These are phyloP conservation scores for Callitettix versicolor DNA, from an alignment of 1,140 invertebrate species.

Conservation along the genomic window DNA sequence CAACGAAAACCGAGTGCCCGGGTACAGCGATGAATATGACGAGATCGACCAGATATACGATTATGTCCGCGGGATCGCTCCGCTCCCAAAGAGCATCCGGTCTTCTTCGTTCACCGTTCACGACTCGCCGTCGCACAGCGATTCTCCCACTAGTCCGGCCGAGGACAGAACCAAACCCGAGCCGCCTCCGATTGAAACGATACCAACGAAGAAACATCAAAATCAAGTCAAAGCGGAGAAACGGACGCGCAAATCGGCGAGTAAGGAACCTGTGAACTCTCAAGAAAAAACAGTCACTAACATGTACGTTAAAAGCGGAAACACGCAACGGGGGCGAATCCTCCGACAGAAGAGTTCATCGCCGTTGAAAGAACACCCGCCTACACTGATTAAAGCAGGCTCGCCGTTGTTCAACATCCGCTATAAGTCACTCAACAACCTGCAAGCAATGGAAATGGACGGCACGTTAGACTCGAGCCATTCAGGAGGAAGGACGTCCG, in stretches of 20 bases:
- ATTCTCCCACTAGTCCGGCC: conserved; percentile 7
- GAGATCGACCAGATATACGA: conserved; percentile 96
- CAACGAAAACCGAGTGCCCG: conserved; percentile 35
- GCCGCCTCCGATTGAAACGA: conserved; percentile 82
- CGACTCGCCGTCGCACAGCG: conserved; percentile 10
- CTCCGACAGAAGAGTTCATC: conserved; percentile 60
- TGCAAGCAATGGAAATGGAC: conserved; percentile 62
- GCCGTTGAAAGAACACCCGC: conserved; percentile 54
- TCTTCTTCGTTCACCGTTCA: conserved; percentile 44
- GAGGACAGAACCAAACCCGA: conserved; percentile 57
- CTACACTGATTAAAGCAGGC: conserved; percentile 49
- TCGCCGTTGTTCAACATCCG: conserved; percentile 72
- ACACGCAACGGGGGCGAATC: conserved; percentile 49
- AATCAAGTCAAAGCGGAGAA: conserved; percentile 48
- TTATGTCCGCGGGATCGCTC: conserved; percentile 84
- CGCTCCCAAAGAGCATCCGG: conserved; percentile 69
- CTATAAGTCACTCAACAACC: conserved; percentile 70
- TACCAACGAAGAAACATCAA: conserved; percentile 61
- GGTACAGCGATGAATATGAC: conserved; percentile 66
- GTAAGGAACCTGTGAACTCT: conserved; percentile 29
- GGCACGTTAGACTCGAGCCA: conserved; percentile 80
- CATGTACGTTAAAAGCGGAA: conserved; percentile 66
- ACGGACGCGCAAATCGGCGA: conserved; percentile 41
- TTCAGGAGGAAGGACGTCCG: conserved; percentile 72
- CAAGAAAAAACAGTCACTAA: conserved; percentile 5